Evolutionary conservation across 2,113 vertebrate genomes (phyloP).

Genomic region (Psittacus erithacus): DNA sequence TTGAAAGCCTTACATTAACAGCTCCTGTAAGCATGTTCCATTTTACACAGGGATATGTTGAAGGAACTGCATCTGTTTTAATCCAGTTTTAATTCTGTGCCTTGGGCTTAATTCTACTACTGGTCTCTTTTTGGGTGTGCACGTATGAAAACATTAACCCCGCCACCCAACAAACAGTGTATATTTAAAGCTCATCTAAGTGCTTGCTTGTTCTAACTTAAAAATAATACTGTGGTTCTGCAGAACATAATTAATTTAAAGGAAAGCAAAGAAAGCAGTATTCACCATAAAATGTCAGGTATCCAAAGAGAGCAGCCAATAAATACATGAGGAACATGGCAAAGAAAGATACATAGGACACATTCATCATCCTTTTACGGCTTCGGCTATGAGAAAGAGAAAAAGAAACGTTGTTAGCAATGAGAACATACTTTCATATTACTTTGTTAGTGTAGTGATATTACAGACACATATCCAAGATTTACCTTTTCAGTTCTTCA

Average conservation of each 20-base stretch:
- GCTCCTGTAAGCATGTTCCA: background rate
- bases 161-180: background rate
- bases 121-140: background rate
- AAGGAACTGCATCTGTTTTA: background rate
- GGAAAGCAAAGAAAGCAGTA: conserved; percentile 18
- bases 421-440: background rate
- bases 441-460: background rate
- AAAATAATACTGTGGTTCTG: background rate
- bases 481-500: conserved; percentile 94
- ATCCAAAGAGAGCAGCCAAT: conserved; percentile 95
- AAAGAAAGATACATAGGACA: conserved; percentile 95
- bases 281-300: conserved; percentile 95
- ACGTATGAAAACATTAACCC: background rate
- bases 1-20: background rate
- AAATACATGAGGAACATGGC: conserved; percentile 98
- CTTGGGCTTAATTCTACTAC: background rate
- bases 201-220: background rate
- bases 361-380: conserved; percentile 92
- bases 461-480: background rate
- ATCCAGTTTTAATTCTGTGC: background rate
- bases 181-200: background rate
- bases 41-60: background rate
- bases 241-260: background rate
- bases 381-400: conserved; percentile 82
- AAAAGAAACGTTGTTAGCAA: conserved; percentile 17